Evolutionary conservation across 2,113 vertebrate species (phyloP), one percentile per base, ranked within the genome.

Genomic region (Aphyosemion australe): DNA sequence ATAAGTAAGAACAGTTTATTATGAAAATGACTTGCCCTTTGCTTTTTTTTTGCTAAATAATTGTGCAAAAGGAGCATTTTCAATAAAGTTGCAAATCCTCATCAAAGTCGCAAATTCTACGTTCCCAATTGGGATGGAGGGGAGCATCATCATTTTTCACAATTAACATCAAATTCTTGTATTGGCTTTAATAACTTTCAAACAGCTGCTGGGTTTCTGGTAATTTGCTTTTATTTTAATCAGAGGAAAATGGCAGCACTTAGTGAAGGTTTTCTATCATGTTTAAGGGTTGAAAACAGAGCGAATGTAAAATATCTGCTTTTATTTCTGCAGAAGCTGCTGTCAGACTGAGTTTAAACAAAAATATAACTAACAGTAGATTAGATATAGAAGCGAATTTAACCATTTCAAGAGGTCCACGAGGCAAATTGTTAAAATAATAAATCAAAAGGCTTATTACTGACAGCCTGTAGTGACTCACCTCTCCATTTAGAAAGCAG

Each of bases 401-500:
- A 60, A 48, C 15, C 2, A 51, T 66, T 69, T 32, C 52, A 48
- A 9, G 3, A 18, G n/a, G 58, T 64, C 12, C 4, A 19, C 31
- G 12, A 49, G 5, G 18, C 14, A 45, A 62, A 74, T 63, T 26
- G 64, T 69, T 51, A 54, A 56, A 14, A 55, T 60, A 13, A 42
- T 58, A 51, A 18, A 67, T 78, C 45, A 68, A 60, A 32, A 54
- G 63, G 31, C 20, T 72, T 37, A 37, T 19, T 53, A 56, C 13
- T 52, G 16, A 51, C 71, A 51, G 64, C 39, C 39, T 37, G 9
- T 37, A 56, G 43, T 49, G 67, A 92, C 95, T 84, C 89, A 99
- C 97, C 97, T 99, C 97, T 50, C 97, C 96, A 26, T 99, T 99
- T 78, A 99, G 91, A 90, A 99, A 99, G 90, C 97, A 99, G 90